These are phyloP conservation scores for Lysandra coridon DNA, from an alignment of 2,888 invertebrate species.

Conservation along the genomic window DNA sequence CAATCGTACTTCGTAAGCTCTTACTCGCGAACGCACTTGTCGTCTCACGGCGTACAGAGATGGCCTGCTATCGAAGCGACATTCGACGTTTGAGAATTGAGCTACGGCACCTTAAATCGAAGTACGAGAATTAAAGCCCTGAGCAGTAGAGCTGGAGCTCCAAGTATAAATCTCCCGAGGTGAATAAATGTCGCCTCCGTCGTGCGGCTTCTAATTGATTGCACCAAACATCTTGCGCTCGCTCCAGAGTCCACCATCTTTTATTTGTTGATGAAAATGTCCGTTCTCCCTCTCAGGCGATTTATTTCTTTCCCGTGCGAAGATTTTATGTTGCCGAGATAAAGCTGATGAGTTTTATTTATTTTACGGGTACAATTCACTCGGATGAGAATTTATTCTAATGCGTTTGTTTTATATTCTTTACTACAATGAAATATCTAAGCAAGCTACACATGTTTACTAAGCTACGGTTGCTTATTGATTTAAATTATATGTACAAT, in stretches of 20 bases:
- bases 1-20: too few relatives aligned
- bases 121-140: neutral
- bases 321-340: conserved; percentile 19
- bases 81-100: too few relatives aligned
- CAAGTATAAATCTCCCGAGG: conserved; percentile 25
- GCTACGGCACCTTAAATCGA: too few relatives aligned
- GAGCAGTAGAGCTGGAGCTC: conserved; percentile 20
- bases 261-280: conserved; percentile 21
- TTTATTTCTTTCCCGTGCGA: conserved; percentile 6
- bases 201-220: conserved; percentile 28
- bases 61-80: too few relatives aligned
- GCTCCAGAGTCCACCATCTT: conserved; percentile 5
- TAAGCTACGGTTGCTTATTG: neutral
- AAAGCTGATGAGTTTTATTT: conserved; percentile 14
- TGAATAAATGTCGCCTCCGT: conserved; percentile 26
- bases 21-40: too few relatives aligned
- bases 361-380: neutral
- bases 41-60: too few relatives aligned
- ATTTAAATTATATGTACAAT: neutral
- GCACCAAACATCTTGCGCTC: conserved; percentile 20
- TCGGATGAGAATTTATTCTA: neutral
- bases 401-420: neutral
- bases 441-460: too few relatives aligned
- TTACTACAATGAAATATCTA: neutral
- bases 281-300: neutral